A percentile compares a stretch with the other conserved stretches of the same genome.
Evolutionary conservation across 2,888 invertebrate species (phyloP).

Genomic region (Eristalinus sepulchralis): DNA sequence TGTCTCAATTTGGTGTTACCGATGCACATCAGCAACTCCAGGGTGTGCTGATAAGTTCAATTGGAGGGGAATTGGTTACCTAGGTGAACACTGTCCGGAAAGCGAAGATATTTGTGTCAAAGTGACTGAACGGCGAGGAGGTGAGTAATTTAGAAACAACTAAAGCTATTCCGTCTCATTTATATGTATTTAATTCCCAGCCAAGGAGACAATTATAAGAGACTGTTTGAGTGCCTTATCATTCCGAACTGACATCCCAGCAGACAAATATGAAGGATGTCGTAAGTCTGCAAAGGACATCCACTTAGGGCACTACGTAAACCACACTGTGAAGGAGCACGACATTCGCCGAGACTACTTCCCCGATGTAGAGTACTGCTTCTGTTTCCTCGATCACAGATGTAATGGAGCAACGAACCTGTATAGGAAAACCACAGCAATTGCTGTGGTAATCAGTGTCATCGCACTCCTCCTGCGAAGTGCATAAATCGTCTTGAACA

Average conservation of each 20-base stretch:
- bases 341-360: constrained; percentile 92
- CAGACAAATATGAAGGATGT: constrained; percentile 95
- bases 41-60: constrained; percentile 93
- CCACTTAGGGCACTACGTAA: constrained; percentile 92
- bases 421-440: constrained; percentile 4
- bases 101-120: constrained; percentile 94
- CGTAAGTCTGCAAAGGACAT: constrained; percentile 89
- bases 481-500: constrained; percentile 6
- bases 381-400: constrained; percentile 94
- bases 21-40: constrained; percentile 93
- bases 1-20: constrained; percentile 90
- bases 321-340: constrained; percentile 91
- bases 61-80: constrained; percentile 88
- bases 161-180: not conserved
- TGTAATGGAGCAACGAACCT: constrained; percentile 84
- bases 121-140: constrained; percentile 91
- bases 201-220: constrained; percentile 89
- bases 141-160: constrained; percentile 81
- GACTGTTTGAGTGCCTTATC: constrained; percentile 91
- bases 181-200: constrained; percentile 81
- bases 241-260: constrained; percentile 92
- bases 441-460: constrained; percentile 12
- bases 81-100: constrained; percentile 91
- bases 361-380: constrained; percentile 91
- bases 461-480: not conserved